A percentile compares a stretch with the other conserved stretches of the same genome.
These are phyloP conservation scores for Tenthredo notha DNA, from an alignment of 2,888 invertebrate species.

Conservation along the genomic window DNA sequence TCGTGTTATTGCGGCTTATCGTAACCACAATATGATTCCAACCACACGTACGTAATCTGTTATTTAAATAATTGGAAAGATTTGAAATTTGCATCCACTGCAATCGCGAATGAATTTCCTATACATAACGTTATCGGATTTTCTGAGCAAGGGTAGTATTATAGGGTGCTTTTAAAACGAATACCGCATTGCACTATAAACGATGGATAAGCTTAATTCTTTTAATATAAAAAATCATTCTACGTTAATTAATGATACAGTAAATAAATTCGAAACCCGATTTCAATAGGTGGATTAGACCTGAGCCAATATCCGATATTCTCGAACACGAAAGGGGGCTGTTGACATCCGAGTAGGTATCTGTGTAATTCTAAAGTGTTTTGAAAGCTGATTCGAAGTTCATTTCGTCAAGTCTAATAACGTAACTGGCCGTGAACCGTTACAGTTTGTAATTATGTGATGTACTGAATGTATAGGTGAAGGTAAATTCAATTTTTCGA, in stretches of 20 bases:
- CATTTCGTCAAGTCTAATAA: background rate
- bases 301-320: background rate
- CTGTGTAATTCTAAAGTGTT: background rate
- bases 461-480: background rate
- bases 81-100: background rate
- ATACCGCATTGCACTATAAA: background rate
- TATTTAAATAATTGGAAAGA: background rate
- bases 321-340: background rate
- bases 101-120: background rate
- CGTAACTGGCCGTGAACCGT: background rate
- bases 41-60: background rate
- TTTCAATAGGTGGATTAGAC: slow-evolving; percentile 5
- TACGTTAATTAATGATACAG: background rate
- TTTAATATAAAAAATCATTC: background rate
- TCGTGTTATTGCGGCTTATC: background rate
- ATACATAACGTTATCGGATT: background rate
- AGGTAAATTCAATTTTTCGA: background rate
- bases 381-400: slow-evolving; percentile 21
- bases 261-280: background rate
- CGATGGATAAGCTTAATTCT: background rate
- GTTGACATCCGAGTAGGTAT: background rate
- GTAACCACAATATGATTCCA: background rate
- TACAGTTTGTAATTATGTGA: background rate
- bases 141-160: background rate
- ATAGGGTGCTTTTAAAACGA: background rate